These are phyloP conservation scores for Toxostoma redivivum DNA, from an alignment of 2,113 vertebrate species.

Conservation along the genomic window DNA sequence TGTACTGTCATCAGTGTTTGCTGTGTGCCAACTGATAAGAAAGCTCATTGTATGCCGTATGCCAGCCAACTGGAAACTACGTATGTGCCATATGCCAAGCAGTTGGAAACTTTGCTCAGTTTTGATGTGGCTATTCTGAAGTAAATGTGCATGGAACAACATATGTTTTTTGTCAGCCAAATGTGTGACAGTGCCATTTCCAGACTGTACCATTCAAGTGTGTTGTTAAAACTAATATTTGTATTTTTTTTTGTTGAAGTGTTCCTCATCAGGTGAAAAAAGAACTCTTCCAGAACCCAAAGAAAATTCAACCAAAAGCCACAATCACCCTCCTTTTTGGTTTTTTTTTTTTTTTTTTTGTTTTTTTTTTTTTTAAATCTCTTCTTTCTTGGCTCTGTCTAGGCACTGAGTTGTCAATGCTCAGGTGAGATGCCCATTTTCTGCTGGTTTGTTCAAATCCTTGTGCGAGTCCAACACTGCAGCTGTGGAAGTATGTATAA, in stretches of 20 bases:
- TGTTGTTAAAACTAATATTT: constrained; percentile 54
- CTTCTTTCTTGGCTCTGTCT: not conserved
- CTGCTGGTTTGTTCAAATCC: not conserved
- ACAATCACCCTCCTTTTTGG: not conserved
- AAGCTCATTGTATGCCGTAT: not conserved
- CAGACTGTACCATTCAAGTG: constrained; percentile 18
- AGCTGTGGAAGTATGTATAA: constrained; percentile 20
- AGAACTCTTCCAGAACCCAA: constrained; percentile 39
- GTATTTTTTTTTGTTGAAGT: constrained; percentile 58
- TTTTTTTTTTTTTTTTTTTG: not conserved
- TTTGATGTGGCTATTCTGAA: constrained; percentile 70
- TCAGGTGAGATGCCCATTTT: not conserved
- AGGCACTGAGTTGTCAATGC: not conserved
- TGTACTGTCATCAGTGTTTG: not conserved
- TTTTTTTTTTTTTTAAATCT: not conserved
- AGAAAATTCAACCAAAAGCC: constrained; percentile 16
- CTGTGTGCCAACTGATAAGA: not conserved
- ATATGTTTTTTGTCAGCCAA: constrained; percentile 46
- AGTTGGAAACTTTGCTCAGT: constrained; percentile 38
- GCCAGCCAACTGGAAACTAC: not conserved
- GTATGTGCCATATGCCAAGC: constrained; percentile 44
- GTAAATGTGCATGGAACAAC: constrained; percentile 48
- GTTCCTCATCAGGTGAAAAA: constrained; percentile 51
- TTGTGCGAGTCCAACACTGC: not conserved
- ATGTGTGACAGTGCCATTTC: constrained; percentile 39